Conservation (phyloP, 1,140 invertebrate genomes). For the Scaptomyza montana region DNA sequence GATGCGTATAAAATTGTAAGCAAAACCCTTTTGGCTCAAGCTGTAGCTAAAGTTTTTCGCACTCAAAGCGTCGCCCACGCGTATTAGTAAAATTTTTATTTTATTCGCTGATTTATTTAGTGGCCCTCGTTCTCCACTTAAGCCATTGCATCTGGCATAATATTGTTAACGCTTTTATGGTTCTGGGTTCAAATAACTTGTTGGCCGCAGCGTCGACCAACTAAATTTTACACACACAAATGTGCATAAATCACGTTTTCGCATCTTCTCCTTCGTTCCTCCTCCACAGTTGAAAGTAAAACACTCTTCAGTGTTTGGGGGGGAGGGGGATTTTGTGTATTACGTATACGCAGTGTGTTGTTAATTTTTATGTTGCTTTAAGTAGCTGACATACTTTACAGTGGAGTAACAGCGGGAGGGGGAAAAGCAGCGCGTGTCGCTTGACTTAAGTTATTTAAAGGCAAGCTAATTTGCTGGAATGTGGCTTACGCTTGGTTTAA, state of each 20-base stretch:
- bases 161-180: constrained; percentile 58
- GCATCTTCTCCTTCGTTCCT: not conserved
- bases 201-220: constrained; percentile 23
- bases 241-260: constrained; percentile 50
- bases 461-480: constrained; percentile 38
- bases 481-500: constrained; percentile 31
- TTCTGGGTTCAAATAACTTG: constrained; percentile 50
- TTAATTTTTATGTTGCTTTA: constrained; percentile 56
- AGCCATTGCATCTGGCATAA: constrained; percentile 34
- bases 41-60: constrained; percentile 13
- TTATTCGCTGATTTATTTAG: constrained; percentile 55
- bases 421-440: not conserved
- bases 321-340: constrained; percentile 17
- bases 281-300: too few species aligned
- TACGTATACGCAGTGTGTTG: constrained; percentile 52
- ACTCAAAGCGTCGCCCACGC: constrained; percentile 11
- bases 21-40: constrained; percentile 28
- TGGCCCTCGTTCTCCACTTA: constrained; percentile 8
- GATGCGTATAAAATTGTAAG: constrained; percentile 42
- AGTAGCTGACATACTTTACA: constrained; percentile 57
- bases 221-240: constrained; percentile 48
- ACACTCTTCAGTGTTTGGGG: not conserved
- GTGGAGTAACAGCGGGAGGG: not conserved
- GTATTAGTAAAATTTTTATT: constrained; percentile 25
- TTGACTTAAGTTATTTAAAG: constrained; percentile 25